Evolutionary conservation across 2,888 invertebrate genomes (phyloP).

Genomic region (Steromphala cineraria): DNA sequence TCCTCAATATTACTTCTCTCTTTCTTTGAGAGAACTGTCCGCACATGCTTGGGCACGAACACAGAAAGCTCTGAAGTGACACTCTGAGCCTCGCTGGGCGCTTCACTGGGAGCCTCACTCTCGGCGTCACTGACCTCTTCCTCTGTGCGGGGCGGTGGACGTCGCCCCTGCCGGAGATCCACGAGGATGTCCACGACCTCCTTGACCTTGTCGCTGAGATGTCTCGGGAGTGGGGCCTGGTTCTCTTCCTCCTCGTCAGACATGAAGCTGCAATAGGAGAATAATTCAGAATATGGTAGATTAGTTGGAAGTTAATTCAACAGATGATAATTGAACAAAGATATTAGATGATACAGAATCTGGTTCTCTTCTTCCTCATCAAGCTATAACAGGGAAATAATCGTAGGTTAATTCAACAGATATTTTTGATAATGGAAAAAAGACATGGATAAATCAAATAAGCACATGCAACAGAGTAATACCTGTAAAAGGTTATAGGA

Average conservation of each 20-base stretch:
- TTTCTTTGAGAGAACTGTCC: not conserved
- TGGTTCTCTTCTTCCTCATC: no score
- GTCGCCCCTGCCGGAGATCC: slow-evolving; percentile 40
- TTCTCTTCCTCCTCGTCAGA: not conserved
- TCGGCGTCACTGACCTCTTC: not conserved
- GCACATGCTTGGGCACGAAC: not conserved
- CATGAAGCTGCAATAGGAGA: not conserved
- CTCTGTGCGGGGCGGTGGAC: not conserved
- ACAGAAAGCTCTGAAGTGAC: not conserved
- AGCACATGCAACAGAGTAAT: no score
- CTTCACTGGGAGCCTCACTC: not conserved
- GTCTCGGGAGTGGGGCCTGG: no score
- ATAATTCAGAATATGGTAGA: no score
- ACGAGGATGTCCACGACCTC: slow-evolving; percentile 41
- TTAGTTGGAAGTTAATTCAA: no score
- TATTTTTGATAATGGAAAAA: no score
- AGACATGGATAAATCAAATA: no score
- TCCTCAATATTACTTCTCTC: not conserved
- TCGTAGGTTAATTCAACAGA: no score
- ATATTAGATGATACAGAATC: no score
- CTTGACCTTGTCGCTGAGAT: not conserved
- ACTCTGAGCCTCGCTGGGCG: not conserved
- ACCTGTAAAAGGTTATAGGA: no score
- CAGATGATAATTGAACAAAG: no score
- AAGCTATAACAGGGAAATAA: no score